Conservation (phyloP, 2,888 invertebrate species). For the Lacanobia oleracea region DNA sequence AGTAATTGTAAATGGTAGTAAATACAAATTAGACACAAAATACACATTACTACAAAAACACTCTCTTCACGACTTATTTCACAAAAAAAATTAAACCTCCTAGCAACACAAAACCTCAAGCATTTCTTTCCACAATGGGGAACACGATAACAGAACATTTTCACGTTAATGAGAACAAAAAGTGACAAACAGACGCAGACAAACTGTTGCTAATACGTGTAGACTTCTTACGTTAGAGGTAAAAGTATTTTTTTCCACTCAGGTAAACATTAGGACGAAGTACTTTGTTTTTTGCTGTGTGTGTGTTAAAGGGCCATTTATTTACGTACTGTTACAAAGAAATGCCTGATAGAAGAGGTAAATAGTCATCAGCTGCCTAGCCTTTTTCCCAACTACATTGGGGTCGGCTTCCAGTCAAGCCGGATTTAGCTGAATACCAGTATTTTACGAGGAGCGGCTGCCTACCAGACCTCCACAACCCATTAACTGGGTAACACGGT, state of each 20-base stretch:
- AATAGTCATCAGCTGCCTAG: too few species aligned
- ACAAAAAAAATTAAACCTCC: constrained; percentile 4
- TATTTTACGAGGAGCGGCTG: too few species aligned
- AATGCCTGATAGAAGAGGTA: neutral
- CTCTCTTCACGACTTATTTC: neutral
- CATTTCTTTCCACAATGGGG: constrained; percentile 43
- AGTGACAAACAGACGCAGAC: constrained; percentile 71
- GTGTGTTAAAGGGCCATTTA: constrained; percentile 9
- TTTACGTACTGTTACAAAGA: neutral
- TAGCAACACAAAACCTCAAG: constrained; percentile 37
- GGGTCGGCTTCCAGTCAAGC: too few species aligned
- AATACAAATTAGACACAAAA: neutral
- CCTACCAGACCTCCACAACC: too few species aligned
- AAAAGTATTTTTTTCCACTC: constrained; percentile 41
- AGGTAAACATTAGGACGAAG: constrained; percentile 26
- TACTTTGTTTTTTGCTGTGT: constrained; percentile 12
- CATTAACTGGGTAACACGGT: too few species aligned
- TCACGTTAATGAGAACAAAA: constrained; percentile 74
- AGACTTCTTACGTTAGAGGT: constrained; percentile 36
- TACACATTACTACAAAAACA: neutral
- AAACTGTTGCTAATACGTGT: constrained; percentile 67
- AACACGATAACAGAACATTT: constrained; percentile 36
- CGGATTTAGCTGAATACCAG: too few species aligned
- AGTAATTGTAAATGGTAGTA: too few species aligned
- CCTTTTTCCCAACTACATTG: too few species aligned